Evolutionary conservation across 2,113 vertebrate species (phyloP), one percentile per base, ranked within the genome.

Genomic region (Mustelus asterias): DNA sequence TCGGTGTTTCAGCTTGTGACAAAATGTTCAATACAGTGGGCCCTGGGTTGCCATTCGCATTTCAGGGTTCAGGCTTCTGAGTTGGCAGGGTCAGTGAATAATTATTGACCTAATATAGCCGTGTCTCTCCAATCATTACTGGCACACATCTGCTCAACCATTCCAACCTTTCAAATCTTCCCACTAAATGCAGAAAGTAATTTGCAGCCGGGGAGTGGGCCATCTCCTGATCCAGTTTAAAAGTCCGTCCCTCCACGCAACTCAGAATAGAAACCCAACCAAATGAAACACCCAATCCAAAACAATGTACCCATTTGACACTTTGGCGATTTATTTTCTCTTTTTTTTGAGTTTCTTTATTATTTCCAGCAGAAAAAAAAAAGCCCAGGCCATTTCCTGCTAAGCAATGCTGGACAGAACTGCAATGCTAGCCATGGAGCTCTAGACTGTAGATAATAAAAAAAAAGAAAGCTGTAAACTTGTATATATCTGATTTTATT

Each of bases 401-500:
- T 63, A 92, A n/a, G n/a, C 18, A 63, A 65, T 65, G 89, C 89
- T 65, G 89, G 60, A n/a, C 65, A 65, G 33, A 93, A 65, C 60
- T 67, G 60, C 33, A 65, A 24, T 70, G 93, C 67, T 95, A 29
- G 41, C 93, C 37, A 29, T 95, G 67, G 67, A 95, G 67, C 67
- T 93, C 60, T 72, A 48, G 65, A 70, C 37, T 95, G 93, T 95
- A 95, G 37, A 95, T 95, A 95, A 95, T 95, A 70, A 95, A 54
- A 54, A 54, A 54, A 54, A 44, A 95, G 63, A 11, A 95, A 95
- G 63, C 41, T 95, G 93, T 95, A 95, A 95, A 95, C 93, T 70
- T 95, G 93, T 95, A 72, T 70, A 95, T 95, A 95, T 95, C 93
- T 72, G 93, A 95, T 95, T 95, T 93, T 93, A 93, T 93, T 93